A percentile compares a stretch with the other conserved stretches of the same genome.
phyloP scores from a whole-genome alignment of 37 sponge, comb jelly and placozoan genomes.

The Crambe crambe region DNA sequence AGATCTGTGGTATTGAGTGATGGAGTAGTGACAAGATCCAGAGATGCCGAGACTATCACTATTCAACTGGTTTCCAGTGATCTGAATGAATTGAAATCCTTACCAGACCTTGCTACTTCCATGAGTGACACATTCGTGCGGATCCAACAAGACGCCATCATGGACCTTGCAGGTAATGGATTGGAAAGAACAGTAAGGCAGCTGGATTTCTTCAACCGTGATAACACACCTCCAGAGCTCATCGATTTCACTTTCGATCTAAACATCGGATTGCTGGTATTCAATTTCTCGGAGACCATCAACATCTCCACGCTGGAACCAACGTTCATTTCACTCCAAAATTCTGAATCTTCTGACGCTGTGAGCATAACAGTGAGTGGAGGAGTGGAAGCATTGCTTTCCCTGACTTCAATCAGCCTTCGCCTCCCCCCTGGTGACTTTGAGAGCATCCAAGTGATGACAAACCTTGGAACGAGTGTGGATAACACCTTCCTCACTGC shows the following conservation, averaged over 20 bases:
- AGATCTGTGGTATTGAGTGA: conserved; percentile 5
- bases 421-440: conserved; percentile 43
- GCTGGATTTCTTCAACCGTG: conserved; percentile 48
- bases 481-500: conserved; percentile 63
- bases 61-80: conserved; percentile 39
- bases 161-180: conserved; percentile 86
- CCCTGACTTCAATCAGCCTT: conserved; percentile 43
- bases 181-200: conserved; percentile 30
- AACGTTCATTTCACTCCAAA: conserved; percentile 51
- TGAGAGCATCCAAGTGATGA: conserved; percentile 48
- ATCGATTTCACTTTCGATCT: conserved; percentile 63
- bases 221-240: conserved; percentile 53
- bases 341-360: conserved; percentile 11
- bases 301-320: conserved; percentile 58
- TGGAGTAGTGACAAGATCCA: conserved; percentile 37
- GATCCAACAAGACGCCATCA: conserved; percentile 48
- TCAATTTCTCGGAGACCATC: conserved; percentile 79
- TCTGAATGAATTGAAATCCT: conserved; percentile 55
- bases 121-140: conserved; percentile 50
- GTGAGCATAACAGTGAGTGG: conserved; percentile 43
- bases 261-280: conserved; percentile 61
- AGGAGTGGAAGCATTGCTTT: conserved; percentile 12
- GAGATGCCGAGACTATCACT: conserved; percentile 60
- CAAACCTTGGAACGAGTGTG: conserved; percentile 32
- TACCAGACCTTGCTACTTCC: conserved; percentile 49